phyloP scores from a whole-genome alignment of 1,140 invertebrate species.

The Drosophila pruinosa region DNA sequence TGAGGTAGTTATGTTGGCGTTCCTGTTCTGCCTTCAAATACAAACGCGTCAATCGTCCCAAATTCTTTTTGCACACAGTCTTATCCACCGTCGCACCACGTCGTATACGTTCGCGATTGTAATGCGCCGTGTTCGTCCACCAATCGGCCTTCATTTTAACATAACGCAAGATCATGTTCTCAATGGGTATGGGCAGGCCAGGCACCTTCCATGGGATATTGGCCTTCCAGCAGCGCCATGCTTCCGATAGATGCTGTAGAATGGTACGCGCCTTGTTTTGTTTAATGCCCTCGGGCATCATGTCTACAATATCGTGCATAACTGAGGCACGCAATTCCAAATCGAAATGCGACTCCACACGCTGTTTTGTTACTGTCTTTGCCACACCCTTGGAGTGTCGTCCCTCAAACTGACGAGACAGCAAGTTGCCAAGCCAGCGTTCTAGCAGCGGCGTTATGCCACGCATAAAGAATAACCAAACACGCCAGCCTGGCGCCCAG shows the following conservation, averaged over 20 bases:
- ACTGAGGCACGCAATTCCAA: slow-evolving; percentile 98
- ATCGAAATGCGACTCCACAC: slow-evolving; percentile 99
- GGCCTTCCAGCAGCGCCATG: slow-evolving; percentile 99
- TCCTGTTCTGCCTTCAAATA: slow-evolving; percentile 99
- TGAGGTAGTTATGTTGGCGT: slow-evolving; percentile 99
- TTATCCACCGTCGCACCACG: slow-evolving; percentile 98
- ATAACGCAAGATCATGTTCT: slow-evolving; percentile 99
- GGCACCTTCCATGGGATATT: slow-evolving; percentile 99
- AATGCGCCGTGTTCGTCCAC: slow-evolving; percentile 99
- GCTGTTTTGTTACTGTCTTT: slow-evolving; percentile 99
- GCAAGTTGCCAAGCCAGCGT: slow-evolving; percentile 98
- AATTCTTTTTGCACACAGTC: slow-evolving; percentile 99
- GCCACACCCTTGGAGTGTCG: slow-evolving; percentile 99
- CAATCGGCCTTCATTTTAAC: slow-evolving; percentile 99
- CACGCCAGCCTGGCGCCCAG: slow-evolving; percentile 99
- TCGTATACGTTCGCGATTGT: slow-evolving; percentile 98
- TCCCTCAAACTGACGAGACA: slow-evolving; percentile 99
- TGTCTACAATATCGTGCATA: slow-evolving; percentile 99
- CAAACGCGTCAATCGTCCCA: slow-evolving; percentile 96
- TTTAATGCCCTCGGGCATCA: slow-evolving; percentile 99
- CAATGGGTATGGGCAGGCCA: slow-evolving; percentile 98
- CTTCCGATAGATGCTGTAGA: slow-evolving; percentile 99
- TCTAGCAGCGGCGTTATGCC: slow-evolving; percentile 99
- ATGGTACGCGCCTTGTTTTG: slow-evolving; percentile 99
- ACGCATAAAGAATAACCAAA: slow-evolving; percentile 99